Conservation (phyloP, 2,797 vertebrate species). For the Antrozous pallidus region DNA sequence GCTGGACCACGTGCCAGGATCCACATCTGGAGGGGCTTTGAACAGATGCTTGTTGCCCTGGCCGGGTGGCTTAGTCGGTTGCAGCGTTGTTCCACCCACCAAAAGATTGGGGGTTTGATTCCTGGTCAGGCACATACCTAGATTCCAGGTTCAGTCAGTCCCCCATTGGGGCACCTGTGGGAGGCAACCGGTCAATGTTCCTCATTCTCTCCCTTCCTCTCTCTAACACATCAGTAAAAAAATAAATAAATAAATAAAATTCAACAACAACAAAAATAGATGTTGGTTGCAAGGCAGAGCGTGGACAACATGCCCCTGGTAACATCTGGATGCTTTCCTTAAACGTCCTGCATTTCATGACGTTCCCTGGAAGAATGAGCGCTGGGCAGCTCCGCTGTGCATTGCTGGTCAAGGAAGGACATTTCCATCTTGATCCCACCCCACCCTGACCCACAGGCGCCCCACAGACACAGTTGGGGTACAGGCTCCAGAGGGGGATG, state of each 20-base stretch:
- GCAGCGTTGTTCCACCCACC: neutral
- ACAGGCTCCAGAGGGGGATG: neutral
- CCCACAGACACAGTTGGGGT: neutral
- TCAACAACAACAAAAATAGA: neutral
- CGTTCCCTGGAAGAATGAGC: neutral
- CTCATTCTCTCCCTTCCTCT: neutral
- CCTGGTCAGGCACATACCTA: neutral
- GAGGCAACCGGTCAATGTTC: neutral
- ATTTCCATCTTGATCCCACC: neutral
- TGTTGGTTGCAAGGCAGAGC: neutral
- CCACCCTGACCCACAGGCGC: fast-evolving
- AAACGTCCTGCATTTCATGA: neutral
- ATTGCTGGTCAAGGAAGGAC: no score
- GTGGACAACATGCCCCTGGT: neutral
- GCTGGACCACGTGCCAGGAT: fast-evolving
- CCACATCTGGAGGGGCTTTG: neutral
- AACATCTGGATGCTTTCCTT: neutral
- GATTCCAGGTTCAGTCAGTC: neutral
- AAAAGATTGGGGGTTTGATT: neutral
- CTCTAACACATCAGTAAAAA: neutral
- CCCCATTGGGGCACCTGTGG: neutral
- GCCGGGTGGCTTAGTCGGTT: neutral
- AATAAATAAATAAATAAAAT: neutral
- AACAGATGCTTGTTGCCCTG: neutral
- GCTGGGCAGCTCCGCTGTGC: neutral